Conservation (phyloP, 1,140 invertebrate species). For the Drosophila subpulchrella region DNA sequence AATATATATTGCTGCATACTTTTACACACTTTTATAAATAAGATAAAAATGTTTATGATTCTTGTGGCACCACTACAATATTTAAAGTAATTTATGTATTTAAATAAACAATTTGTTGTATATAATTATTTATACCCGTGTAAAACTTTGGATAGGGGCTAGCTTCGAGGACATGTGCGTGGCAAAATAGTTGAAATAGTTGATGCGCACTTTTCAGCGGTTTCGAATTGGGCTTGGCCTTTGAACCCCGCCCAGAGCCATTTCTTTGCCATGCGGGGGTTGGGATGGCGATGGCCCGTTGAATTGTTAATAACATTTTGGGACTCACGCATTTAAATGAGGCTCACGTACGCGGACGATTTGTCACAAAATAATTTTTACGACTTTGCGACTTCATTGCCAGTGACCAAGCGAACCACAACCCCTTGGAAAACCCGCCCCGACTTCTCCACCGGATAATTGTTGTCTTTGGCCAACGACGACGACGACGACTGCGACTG, state of each 20-base stretch:
- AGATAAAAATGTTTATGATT: too few species aligned
- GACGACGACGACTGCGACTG: conserved; percentile 10
- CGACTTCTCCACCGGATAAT: conserved; percentile 45
- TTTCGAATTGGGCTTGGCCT: conserved; percentile 72
- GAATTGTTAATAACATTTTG: conserved; percentile 80
- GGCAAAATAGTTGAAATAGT: conserved; percentile 82
- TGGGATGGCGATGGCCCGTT: conserved; percentile 44
- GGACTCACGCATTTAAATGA: conserved; percentile 82
- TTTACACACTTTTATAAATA: too few species aligned
- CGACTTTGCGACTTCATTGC: conserved; percentile 82
- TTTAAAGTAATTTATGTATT: not conserved
- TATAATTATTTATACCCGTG: conserved; percentile 3
- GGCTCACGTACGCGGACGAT: conserved; percentile 83
- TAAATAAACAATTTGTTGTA: not conserved
- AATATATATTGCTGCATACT: too few species aligned
- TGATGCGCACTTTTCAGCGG: conserved; percentile 81
- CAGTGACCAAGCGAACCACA: conserved; percentile 61
- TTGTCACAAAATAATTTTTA: conserved; percentile 85
- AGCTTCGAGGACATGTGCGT: conserved; percentile 67
- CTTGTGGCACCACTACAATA: too few species aligned
- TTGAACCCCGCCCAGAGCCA: conserved; percentile 45
- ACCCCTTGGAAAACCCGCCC: not conserved
- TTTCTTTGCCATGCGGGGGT: conserved; percentile 3
- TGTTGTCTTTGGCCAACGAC: conserved; percentile 36
- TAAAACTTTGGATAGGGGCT: not conserved